Evolutionary conservation across 2,888 invertebrate genomes (phyloP), one percentile per base, ranked within the genome.

Genomic region (Hermaeophaga mercurialis): DNA sequence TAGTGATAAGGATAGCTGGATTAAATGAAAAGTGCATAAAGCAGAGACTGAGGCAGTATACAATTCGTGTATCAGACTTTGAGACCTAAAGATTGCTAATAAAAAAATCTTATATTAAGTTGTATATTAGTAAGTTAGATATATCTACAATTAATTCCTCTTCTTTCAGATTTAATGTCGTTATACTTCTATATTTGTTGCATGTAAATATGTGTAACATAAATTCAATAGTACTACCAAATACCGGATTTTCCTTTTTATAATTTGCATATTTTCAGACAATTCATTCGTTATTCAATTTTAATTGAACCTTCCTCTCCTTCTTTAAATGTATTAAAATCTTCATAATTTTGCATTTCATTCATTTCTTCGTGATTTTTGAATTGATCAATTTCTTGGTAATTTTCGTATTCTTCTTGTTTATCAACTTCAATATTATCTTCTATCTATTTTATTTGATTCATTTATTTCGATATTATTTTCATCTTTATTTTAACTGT

Each of bases 111-210:
- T n/a, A n/a, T n/a, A n/a, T n/a, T n/a, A n/a, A n/a, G n/a, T n/a
- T n/a, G n/a, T n/a, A n/a, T n/a, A n/a, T n/a, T n/a, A n/a, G n/a
- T 48, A 6, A 38, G 48, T 8, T 38, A 48, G 11, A 48, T 48
- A 12, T 48, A 48, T n/a, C 36, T 14, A 1, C 24, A 17, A 6
- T 24, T 17, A 19, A 17, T 36, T 17, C 36, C 28, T 5, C 2
- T 26, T 1, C 24, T 7, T 24, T 36, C 18, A 3, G n/a, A 24
- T 17, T 22, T 47, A 12, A 15, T 9, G 3, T 24, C 22, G 15
- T 43, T 19, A 11, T 12, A 44, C 34, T 19, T 53, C 43, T 8
- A 48, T 48, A 26, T 48, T 48, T 4, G 38, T 24, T 28, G n/a
- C n/a, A 26, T 38, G 26, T 17, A 31, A 8, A 38, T 48, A n/a